These are phyloP conservation scores for Leucoraja erinaceus DNA, from an alignment of 2,113 vertebrate species.

Conservation along the genomic window DNA sequence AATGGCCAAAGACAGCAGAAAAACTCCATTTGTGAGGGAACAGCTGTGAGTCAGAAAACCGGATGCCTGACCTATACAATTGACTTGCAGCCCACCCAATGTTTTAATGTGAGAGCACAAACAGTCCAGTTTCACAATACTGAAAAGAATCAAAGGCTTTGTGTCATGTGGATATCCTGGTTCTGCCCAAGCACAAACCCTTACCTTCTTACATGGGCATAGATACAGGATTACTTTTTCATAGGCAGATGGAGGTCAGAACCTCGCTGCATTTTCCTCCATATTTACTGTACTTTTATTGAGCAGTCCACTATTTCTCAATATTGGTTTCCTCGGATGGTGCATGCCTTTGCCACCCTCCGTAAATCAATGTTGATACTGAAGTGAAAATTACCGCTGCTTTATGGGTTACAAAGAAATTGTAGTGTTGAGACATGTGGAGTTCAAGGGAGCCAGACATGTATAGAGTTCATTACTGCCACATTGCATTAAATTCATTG, in stretches of 20 bases:
- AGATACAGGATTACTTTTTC: not conserved
- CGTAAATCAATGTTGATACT: not conserved
- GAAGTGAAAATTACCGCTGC: not conserved
- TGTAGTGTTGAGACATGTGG: not conserved
- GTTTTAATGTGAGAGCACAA: not conserved
- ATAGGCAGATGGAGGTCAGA: not conserved
- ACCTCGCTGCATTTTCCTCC: not conserved
- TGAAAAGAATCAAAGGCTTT: not conserved
- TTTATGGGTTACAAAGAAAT: not conserved
- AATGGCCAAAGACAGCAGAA: not conserved
- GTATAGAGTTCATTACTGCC: not conserved
- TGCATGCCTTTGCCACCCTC: not conserved
- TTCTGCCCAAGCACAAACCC: not conserved
- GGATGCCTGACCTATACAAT: not conserved
- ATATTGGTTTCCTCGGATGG: not conserved
- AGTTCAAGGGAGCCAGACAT: not conserved
- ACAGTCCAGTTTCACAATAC: not conserved
- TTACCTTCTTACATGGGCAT: too few relatives aligned
- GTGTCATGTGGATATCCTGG: not conserved
- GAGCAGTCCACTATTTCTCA: not conserved
- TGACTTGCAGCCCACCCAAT: not conserved
- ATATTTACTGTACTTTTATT: not conserved
- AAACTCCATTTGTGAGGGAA: not conserved
- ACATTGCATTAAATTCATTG: too few relatives aligned
- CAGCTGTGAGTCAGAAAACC: not conserved